phyloP scores from a whole-genome alignment of 2,888 invertebrate species.

The Salpingus planirostris region DNA sequence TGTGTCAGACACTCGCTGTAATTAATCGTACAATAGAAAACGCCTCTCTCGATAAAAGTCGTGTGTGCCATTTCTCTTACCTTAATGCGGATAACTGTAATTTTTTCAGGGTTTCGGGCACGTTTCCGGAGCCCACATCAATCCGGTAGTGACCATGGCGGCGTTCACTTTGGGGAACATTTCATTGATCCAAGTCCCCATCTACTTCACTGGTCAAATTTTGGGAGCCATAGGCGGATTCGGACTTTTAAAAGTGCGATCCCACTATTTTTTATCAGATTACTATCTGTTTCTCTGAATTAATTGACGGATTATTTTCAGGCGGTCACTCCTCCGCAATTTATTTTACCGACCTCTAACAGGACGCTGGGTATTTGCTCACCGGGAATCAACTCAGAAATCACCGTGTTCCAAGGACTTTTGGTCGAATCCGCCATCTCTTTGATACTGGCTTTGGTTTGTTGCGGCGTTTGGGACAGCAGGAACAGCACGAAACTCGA shows the following conservation, averaged over 20 bases:
- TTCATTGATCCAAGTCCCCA: constrained; percentile 45
- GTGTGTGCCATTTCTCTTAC: no score
- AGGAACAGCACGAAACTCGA: constrained; percentile 56
- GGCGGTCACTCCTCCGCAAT: no score
- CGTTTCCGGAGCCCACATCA: constrained; percentile 68
- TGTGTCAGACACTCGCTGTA: no score
- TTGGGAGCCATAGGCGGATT: constrained; percentile 61
- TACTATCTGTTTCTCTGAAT: no score
- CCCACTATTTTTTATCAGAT: no score
- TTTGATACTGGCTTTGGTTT: constrained; percentile 53
- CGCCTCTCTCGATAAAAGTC: no score
- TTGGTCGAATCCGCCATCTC: constrained; percentile 57
- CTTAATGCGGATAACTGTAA: no score
- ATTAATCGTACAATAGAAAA: no score
- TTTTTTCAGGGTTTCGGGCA: constrained; percentile 59
- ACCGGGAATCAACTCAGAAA: constrained; percentile 20
- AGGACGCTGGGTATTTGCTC: no score
- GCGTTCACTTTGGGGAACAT: constrained; percentile 53
- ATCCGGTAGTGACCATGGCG: constrained; percentile 65
- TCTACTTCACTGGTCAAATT: constrained; percentile 58
- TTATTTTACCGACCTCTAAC: no score
- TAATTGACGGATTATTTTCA: no score
- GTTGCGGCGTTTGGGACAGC: constrained; percentile 65
- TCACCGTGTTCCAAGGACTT: constrained; percentile 43
- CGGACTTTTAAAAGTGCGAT: constrained; percentile 56